These are phyloP conservation scores for Coleophora flavipennella DNA, from an alignment of 2,888 invertebrate species.

Conservation along the genomic window DNA sequence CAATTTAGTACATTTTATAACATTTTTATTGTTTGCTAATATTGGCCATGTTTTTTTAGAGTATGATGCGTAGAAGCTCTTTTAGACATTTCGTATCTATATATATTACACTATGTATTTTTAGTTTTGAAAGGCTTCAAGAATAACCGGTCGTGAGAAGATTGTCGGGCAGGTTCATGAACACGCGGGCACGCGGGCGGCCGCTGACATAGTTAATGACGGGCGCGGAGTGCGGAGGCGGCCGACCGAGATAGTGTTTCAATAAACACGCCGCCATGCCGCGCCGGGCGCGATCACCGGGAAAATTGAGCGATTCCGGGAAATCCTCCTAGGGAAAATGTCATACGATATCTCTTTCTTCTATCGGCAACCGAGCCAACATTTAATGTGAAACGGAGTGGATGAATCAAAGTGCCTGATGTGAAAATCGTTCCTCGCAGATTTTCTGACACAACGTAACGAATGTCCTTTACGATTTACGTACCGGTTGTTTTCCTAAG, in stretches of 20 bases:
- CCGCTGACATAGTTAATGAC: conserved; percentile 35
- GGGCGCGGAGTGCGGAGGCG: conserved; percentile 33
- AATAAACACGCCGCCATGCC: conserved; percentile 69
- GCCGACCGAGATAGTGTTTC: conserved; percentile 64
- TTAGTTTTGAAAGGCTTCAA: too few species aligned
- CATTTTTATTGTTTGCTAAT: too few species aligned
- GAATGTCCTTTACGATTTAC: conserved; percentile 66
- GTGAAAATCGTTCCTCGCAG: conserved; percentile 67
- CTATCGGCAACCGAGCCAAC: conserved; percentile 56
- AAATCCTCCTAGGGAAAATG: conserved; percentile 60
- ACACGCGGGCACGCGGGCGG: conserved; percentile 15
- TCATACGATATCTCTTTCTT: conserved; percentile 61
- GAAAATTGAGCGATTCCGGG: conserved; percentile 69
- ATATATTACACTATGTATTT: too few species aligned
- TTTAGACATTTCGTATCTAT: too few species aligned
- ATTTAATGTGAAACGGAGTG: conserved; percentile 69
- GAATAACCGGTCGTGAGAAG: too few species aligned
- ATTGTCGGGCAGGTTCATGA: conserved; percentile 14
- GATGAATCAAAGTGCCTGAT: conserved; percentile 70
- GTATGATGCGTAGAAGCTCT: too few species aligned
- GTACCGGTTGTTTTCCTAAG: conserved; percentile 65
- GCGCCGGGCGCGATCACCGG: conserved; percentile 55
- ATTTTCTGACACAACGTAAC: conserved; percentile 69
- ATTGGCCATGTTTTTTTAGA: too few species aligned
- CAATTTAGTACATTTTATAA: too few species aligned